Percentiles rank a stretch among this genome's conserved stretches.
Conservation (phyloP, 1,140 invertebrate genomes). For the Nautilus pompilius region DNA sequence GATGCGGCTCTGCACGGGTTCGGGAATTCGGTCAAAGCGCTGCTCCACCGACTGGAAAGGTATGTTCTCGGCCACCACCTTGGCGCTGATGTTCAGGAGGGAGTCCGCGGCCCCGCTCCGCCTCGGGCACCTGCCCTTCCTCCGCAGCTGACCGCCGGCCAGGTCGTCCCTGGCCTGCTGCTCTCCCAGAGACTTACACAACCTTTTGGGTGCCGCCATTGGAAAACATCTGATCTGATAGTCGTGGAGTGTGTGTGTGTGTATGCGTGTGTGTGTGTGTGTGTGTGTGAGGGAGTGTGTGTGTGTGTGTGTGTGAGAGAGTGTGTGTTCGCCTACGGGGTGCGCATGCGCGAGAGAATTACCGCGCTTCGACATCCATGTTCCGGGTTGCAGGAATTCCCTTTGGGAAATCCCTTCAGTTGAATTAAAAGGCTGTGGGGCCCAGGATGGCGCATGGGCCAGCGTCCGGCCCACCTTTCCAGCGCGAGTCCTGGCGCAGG, state of each 20-base stretch:
- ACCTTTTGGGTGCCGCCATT: slow-evolving; percentile 56
- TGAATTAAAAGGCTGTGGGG: slow-evolving; percentile 34
- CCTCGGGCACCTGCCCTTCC: not conserved
- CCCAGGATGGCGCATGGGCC: slow-evolving; percentile 9
- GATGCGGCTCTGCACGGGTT: slow-evolving; percentile 80
- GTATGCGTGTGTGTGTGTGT: not conserved
- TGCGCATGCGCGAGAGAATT: not conserved
- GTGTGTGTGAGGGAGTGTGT: not conserved
- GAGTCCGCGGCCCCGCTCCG: slow-evolving; percentile 50
- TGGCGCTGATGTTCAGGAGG: slow-evolving; percentile 77
- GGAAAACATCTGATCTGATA: slow-evolving; percentile 46
- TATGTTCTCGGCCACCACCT: slow-evolving; percentile 77
- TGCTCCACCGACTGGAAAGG: slow-evolving; percentile 85
- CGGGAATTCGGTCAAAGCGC: slow-evolving; percentile 79
- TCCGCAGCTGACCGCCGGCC: not conserved
- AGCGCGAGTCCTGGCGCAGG: not conserved
- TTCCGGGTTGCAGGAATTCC: slow-evolving; percentile 31
- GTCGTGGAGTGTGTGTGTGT: not conserved
- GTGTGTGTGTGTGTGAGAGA: not conserved
- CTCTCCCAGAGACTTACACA: slow-evolving; percentile 40
- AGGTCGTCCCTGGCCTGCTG: not conserved
- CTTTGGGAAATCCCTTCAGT: slow-evolving; percentile 26
- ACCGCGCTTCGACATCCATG: slow-evolving; percentile 13
- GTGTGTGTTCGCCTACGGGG: not conserved
- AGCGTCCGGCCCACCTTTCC: not conserved